Conservation (phyloP, 2,888 invertebrate genomes). For the Orthosia gothica region DNA sequence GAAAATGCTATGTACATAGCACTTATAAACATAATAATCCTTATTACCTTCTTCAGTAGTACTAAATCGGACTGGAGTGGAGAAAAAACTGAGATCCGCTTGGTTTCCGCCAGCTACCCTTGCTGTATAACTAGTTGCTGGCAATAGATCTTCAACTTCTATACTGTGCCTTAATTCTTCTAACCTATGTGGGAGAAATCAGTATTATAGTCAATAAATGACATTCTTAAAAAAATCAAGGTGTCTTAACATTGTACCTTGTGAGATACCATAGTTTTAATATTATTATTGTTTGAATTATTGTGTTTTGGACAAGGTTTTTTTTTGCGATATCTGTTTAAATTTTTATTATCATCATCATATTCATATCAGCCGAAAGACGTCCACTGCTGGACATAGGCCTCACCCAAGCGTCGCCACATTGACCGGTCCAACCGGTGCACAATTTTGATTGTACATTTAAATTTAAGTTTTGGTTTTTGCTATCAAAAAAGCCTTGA, state of each 20-base stretch:
- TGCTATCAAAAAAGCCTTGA: not conserved
- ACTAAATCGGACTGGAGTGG: constrained; percentile 85
- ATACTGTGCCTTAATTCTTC: constrained; percentile 85
- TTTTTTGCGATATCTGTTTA: too few relatives aligned
- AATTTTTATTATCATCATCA: too few relatives aligned
- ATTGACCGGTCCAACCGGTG: too few relatives aligned
- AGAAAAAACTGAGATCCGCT: constrained; percentile 87
- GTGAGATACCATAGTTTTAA: not conserved
- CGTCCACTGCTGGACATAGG: too few relatives aligned
- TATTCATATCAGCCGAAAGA: too few relatives aligned
- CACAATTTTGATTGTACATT: too few relatives aligned
- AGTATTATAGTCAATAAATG: not conserved
- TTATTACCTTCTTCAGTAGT: constrained; percentile 88
- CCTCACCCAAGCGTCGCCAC: too few relatives aligned
- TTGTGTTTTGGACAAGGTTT: too few relatives aligned
- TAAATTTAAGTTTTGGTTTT: too few relatives aligned
- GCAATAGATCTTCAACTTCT: constrained; percentile 85
- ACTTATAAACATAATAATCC: too few relatives aligned
- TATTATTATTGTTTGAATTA: too few relatives aligned
- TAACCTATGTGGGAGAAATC: constrained; percentile 71
- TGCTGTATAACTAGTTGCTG: constrained; percentile 85
- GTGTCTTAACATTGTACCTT: not conserved
- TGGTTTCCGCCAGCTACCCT: constrained; percentile 88
- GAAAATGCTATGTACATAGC: too few relatives aligned
- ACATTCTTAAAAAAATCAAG: not conserved